Conservation (phyloP, 2,113 vertebrate species). For the Eclectus roratus region DNA sequence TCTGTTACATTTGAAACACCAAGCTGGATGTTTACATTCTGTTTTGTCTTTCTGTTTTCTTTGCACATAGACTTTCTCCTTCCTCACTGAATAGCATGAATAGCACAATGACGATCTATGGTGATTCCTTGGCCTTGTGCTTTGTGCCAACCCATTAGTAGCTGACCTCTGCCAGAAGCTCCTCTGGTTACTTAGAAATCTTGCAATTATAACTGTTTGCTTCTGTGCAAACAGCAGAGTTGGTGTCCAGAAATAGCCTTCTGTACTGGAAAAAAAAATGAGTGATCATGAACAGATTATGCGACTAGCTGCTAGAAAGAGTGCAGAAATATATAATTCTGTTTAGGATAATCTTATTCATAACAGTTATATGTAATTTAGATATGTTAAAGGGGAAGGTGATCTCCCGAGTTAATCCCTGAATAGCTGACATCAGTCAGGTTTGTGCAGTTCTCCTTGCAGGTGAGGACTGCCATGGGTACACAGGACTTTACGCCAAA, state of each 20-base stretch:
- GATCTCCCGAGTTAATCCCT: not conserved
- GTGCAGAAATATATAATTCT: not conserved
- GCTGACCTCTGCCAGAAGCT: not conserved
- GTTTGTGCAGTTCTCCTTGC: not conserved
- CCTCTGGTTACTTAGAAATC: not conserved
- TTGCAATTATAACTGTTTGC: not conserved
- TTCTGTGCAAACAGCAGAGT: not conserved
- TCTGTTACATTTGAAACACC: not conserved
- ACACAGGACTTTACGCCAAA: not conserved
- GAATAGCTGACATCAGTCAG: not conserved
- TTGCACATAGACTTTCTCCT: rapidly evolving
- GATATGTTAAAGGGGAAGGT: not conserved
- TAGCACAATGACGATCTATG: not conserved
- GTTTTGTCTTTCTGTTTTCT: not conserved
- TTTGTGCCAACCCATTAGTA: not conserved
- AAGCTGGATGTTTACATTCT: not conserved
- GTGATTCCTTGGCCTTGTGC: not conserved
- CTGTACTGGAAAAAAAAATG: not conserved
- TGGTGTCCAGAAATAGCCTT: not conserved
- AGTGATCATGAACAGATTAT: not conserved
- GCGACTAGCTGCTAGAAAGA: not conserved
- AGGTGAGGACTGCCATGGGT: rapidly evolving
- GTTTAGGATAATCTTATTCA: not conserved
- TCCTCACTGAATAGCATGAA: not conserved
- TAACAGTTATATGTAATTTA: not conserved